phyloP scores from a whole-genome alignment of 2,888 invertebrate genomes.

The Cheilosia grossa region DNA sequence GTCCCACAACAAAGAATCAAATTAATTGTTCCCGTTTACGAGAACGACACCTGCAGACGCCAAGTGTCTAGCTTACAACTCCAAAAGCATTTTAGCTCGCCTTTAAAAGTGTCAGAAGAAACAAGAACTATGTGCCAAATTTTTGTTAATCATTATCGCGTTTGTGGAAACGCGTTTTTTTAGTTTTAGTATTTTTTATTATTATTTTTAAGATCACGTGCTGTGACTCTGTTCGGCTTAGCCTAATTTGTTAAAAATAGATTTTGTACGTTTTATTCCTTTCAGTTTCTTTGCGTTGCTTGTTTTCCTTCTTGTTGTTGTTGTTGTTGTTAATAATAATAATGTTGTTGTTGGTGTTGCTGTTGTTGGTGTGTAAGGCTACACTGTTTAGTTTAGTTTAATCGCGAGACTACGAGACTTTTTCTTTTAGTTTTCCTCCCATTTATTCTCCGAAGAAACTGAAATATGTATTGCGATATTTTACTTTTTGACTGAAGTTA shows the following conservation, averaged over 20 bases:
- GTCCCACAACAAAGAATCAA: background rate
- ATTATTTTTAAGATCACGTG: constrained; percentile 78
- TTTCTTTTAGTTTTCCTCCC: constrained; percentile 40
- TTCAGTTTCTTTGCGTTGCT: constrained; percentile 39
- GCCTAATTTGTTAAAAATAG: constrained; percentile 63
- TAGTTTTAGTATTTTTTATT: constrained; percentile 39
- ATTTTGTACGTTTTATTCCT: constrained; percentile 11
- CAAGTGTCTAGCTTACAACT: background rate
- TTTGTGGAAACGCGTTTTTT: constrained; percentile 15
- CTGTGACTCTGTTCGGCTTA: constrained; percentile 80
- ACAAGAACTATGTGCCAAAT: constrained; percentile 70
- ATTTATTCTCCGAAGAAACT: too few species aligned
- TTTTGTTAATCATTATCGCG: constrained; percentile 45
- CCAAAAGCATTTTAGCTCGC: background rate
- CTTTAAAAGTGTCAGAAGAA: background rate
- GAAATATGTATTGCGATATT: constrained; percentile 36
- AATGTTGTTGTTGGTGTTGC: constrained; percentile 11
- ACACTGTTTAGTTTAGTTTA: constrained; percentile 51
- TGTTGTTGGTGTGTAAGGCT: constrained; percentile 43
- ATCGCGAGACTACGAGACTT: constrained; percentile 78
- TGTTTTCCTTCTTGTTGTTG: constrained; percentile 37
- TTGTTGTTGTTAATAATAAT: constrained; percentile 30
- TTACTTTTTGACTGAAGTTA: constrained; percentile 9
- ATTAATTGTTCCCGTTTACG: background rate
- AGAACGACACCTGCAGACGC: background rate